Evolutionary conservation across 2,113 vertebrate genomes (phyloP).

Genomic region (Callopanchax toddi): DNA sequence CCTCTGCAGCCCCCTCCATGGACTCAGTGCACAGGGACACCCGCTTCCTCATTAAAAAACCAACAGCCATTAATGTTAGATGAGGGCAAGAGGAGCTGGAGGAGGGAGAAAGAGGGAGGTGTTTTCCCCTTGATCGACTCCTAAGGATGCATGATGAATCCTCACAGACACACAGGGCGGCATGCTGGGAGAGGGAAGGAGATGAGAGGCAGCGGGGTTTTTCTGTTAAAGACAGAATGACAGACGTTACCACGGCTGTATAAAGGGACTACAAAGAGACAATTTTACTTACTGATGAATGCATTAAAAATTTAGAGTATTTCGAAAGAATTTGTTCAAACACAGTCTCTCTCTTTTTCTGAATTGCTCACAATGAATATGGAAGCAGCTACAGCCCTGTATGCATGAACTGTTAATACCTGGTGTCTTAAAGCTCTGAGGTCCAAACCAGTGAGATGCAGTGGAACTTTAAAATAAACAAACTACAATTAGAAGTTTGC

Average conservation of each 20-base stretch:
- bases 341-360: background rate
- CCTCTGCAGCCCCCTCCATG: conserved; percentile 53
- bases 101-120: conserved; percentile 66
- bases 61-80: conserved; percentile 84
- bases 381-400: conserved; percentile 32
- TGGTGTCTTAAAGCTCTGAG: conserved; percentile 17
- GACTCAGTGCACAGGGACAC: conserved; percentile 72
- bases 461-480: conserved; percentile 32
- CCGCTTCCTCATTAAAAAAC: conserved; percentile 82
- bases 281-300: conserved; percentile 34
- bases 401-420: conserved; percentile 64
- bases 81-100: conserved; percentile 77
- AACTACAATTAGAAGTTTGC: background rate
- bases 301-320: conserved; percentile 33
- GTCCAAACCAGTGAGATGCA: conserved; percentile 21
- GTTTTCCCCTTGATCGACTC: conserved; percentile 77
- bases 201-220: conserved; percentile 62
- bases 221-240: conserved; percentile 46
- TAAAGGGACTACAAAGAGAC: conserved; percentile 41
- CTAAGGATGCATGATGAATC: conserved; percentile 79
- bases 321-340: conserved; percentile 28
- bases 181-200: conserved; percentile 63
- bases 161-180: conserved; percentile 61
- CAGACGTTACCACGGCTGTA: conserved; percentile 43
- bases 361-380: conserved; percentile 54